A percentile compares a stretch with the other conserved stretches of the same genome.
phyloP scores from a whole-genome alignment of 2,888 invertebrate genomes.

The Osmoderma eremita region DNA sequence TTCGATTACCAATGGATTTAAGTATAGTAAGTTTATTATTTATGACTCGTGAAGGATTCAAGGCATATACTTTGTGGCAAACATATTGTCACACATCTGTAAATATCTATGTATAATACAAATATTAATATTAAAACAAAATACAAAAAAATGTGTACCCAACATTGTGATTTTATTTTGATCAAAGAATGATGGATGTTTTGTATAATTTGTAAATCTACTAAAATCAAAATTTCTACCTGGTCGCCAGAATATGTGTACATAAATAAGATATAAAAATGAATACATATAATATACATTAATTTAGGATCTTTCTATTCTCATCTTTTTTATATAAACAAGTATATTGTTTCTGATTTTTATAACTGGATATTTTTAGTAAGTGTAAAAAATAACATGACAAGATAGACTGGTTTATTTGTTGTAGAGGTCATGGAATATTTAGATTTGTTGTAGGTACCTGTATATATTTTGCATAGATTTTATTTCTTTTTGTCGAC shows the following conservation, averaged over 20 bases:
- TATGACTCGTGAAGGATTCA: conserved; percentile 28
- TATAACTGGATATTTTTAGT: conserved; percentile 19
- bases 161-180: conserved; percentile 36
- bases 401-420: conserved; percentile 34
- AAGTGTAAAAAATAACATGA: conserved; percentile 15
- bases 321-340: conserved; percentile 28
- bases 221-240: conserved; percentile 31
- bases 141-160: conserved; percentile 25
- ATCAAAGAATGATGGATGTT: conserved; percentile 30
- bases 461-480: conserved; percentile 21
- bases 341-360: conserved; percentile 13
- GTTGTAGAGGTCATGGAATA: conserved; percentile 25
- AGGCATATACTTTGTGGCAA: conserved; percentile 13
- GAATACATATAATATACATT: conserved; percentile 20
- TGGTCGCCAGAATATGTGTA: conserved; percentile 20
- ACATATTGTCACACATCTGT: conserved; percentile 17
- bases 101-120: conserved; percentile 32
- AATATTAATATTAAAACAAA: conserved; percentile 9
- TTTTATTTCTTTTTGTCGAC: conserved; percentile 29
- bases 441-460: not conserved
- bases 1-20: conserved; percentile 12
- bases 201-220: conserved; percentile 35
- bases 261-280: conserved; percentile 16
- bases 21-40: conserved; percentile 18
- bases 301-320: conserved; percentile 30